Evolutionary conservation across 2,888 invertebrate genomes (phyloP), one percentile per base, ranked within the genome.

Genomic region (Drosophila nr. perissopoda): DNA sequence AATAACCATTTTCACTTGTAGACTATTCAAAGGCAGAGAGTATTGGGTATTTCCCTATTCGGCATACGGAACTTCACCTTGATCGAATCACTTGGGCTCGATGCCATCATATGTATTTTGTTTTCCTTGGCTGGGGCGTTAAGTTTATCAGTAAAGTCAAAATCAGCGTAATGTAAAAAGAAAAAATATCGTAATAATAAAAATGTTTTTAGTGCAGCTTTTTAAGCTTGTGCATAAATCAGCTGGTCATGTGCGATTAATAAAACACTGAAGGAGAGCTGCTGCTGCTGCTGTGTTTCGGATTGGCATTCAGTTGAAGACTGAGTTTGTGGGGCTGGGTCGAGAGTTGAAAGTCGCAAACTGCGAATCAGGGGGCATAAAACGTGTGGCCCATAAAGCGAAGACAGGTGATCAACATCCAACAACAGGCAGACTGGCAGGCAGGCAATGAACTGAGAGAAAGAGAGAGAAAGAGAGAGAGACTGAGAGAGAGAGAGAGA

Each of bases 221-320:
- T 86, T 87, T 77, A 87, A 89, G 74, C 70, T 77, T 69, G 72
- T 77, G 72, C 89, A 90, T 88, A 88, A 88, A 88, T 90, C 90
- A 90, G 84, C 58, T 76, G 88, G 89, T 81, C 88, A 88, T 88
- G 90, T 87, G 79, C 88, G 88, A 88, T 88, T 88, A 89, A 88
- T 88, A 90, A 88, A 89, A 88, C 65, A 53, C 52, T 2, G 61
- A 71, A 72, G 78, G 72, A 59, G 71, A 53, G 40, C 29, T 53
- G 56, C 27, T 27, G 46, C 16, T 46, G 25, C 49, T 49, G 49
- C 49, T 67, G 66, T 42, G 57, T 4, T 21, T 33, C 48, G 31
- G 58, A 70, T 36, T 40, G 58, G 52, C 60, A 52, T 72, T 57
- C 53, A 56, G 42, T 21, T 36, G 34, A 54, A 54, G 53, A 49